phyloP scores from a whole-genome alignment of 2,797 vertebrate species.

The Nothura maculosa region DNA sequence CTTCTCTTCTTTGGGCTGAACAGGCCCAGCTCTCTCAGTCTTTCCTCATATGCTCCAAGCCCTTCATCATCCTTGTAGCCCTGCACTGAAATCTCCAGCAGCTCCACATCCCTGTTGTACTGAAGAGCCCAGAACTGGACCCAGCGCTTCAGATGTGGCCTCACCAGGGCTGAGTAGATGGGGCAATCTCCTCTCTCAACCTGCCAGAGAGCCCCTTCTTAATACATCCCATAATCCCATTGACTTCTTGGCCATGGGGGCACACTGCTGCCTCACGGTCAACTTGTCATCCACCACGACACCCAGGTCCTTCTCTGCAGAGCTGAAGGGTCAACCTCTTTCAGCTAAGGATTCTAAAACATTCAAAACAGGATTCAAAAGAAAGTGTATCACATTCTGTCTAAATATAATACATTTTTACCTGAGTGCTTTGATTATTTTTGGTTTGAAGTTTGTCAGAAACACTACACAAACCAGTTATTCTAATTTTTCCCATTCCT shows the following conservation, averaged over 20 bases:
- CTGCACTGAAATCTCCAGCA: too few species aligned
- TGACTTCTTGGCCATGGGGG: background rate
- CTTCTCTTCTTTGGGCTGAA: too few species aligned
- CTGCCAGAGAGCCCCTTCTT: too few species aligned
- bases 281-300: background rate
- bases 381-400: background rate
- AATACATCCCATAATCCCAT: background rate
- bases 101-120: too few species aligned
- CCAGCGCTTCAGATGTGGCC: too few species aligned
- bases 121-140: too few species aligned
- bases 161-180: too few species aligned
- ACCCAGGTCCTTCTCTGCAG: too few species aligned
- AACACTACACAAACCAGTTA: background rate
- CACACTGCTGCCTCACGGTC: background rate
- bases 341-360: background rate
- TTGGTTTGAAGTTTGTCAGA: background rate
- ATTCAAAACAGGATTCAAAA: background rate
- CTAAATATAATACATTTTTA: conserved; percentile 9
- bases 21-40: too few species aligned
- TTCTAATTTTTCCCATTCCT: background rate
- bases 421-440: background rate
- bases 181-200: too few species aligned
- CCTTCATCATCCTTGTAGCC: too few species aligned
- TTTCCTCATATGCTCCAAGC: too few species aligned
- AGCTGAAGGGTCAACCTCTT: background rate